These are phyloP conservation scores for Pitta sordida DNA, from an alignment of 2,113 vertebrate species.

Conservation along the genomic window DNA sequence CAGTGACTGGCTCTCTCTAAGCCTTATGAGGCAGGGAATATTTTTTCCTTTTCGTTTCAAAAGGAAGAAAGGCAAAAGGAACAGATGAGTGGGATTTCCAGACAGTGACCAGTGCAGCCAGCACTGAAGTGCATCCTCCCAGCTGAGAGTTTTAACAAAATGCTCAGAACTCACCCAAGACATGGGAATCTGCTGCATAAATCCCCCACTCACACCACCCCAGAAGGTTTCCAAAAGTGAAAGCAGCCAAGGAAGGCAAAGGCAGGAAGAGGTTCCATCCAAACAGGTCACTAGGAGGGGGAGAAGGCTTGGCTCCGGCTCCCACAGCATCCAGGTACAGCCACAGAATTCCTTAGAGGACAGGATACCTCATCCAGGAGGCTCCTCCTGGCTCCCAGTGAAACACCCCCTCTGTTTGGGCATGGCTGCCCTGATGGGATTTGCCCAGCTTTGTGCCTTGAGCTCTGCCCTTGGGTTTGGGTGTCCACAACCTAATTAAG, in stretches of 20 bases:
- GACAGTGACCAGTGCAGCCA: background rate
- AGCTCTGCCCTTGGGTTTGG: background rate
- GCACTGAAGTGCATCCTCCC: background rate
- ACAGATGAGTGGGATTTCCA: background rate
- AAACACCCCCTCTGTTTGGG: background rate
- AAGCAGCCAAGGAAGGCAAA: background rate
- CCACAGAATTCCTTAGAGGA: background rate
- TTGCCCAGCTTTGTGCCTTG: background rate
- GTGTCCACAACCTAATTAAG: background rate
- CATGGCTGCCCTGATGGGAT: background rate
- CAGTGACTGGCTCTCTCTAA: background rate
- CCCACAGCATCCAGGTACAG: background rate
- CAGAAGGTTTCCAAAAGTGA: background rate
- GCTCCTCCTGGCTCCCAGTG: background rate
- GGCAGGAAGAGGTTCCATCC: background rate
- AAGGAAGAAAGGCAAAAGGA: background rate
- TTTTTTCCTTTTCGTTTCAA: background rate
- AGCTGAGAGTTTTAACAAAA: background rate
- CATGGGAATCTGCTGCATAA: background rate
- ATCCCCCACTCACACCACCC: background rate
- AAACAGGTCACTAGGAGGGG: background rate
- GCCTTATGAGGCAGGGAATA: background rate
- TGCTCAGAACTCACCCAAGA: background rate
- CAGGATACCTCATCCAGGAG: background rate
- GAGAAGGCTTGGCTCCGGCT: background rate